These are phyloP conservation scores for Patiria pectinifera DNA, from an alignment of 53 echinoderm and acorn worm species.

Conservation along the genomic window DNA sequence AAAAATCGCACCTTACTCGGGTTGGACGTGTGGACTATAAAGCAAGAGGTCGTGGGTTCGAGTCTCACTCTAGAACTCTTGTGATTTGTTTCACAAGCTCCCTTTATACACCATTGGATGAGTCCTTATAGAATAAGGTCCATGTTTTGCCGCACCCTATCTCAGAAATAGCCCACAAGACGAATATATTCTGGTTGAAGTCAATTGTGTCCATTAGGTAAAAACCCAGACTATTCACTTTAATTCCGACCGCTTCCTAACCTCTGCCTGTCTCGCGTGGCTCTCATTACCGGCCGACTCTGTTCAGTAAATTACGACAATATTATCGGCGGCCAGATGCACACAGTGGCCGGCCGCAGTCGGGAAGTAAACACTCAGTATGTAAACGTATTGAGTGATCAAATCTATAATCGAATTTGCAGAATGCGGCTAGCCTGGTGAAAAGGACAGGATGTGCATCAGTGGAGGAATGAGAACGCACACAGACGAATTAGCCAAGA, in stretches of 20 bases:
- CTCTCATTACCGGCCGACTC: neutral
- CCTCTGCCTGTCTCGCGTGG: neutral
- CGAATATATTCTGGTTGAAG: too few relatives aligned
- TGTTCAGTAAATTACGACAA: neutral
- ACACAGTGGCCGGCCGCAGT: neutral
- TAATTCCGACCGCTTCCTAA: neutral
- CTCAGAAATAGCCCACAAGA: too few relatives aligned
- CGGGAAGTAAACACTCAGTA: neutral
- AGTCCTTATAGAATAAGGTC: too few relatives aligned
- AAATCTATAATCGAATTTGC: neutral
- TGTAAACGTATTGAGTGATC: constrained; percentile 3
- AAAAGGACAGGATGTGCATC: neutral
- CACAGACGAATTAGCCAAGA: neutral
- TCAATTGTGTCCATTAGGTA: neutral
- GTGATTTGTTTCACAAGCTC: too few relatives aligned
- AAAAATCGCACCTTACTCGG: too few relatives aligned
- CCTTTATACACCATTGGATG: too few relatives aligned
- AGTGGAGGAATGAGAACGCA: neutral
- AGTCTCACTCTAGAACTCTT: too few relatives aligned
- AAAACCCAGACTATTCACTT: neutral
- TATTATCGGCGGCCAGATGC: neutral
- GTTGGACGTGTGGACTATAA: too few relatives aligned
- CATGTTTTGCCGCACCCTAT: too few relatives aligned
- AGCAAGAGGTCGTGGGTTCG: too few relatives aligned
- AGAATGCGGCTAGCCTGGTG: neutral